Evolutionary conservation across 2,797 vertebrate species (phyloP), one percentile per base, ranked within the genome.

Genomic region (Microctenopoma steveboyesi): DNA sequence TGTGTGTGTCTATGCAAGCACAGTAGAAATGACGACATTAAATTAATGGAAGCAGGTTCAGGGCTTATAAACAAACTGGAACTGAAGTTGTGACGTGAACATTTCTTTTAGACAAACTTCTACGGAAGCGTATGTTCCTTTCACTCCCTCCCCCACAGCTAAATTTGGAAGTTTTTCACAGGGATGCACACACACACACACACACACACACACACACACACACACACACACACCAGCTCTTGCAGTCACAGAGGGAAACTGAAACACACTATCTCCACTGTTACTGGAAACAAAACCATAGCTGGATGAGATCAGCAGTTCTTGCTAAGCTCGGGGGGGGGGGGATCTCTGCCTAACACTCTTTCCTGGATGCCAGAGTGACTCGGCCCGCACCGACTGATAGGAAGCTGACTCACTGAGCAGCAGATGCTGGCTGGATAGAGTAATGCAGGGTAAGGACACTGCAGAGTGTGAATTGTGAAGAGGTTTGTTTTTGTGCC

Each of bases 261-360:
- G 57, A 88, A 86, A 75, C 71, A 55, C 78, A 66, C 84, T 82
- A 78, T 84, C 83, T 85, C 12, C 25, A 72, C 81, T 63, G 68
- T 90, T 89, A 87, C 89, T 86, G 89, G 88, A 90, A 91, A 85
- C 67, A 72, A 83, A 82, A 78, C 83, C 67, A 49, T 55, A 27
- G 80, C 86, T 81, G 86, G 69, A 89, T 90, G 89, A 89, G 84
- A 79, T 90, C 88, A 90, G 88, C 89, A 88, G 73, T 90, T 89
- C 88, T 84, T 78, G 71, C 86, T 69, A 58, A 79, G 87, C 87
- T 82, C 58, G 18, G 18, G 18, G 39, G 69, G 54, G 52, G 63
- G 72, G 68, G 77, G 70, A 71, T 80, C 72, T 90, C 61, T 75
- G 81, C 64, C 58, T 47, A 74, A 86, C 85, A 69, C 81, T 83